Percentiles rank a stretch among this genome's conserved stretches.
These are phyloP conservation scores for Ecliptopera silaceata DNA, from an alignment of 2,888 invertebrate genomes.

Conservation along the genomic window DNA sequence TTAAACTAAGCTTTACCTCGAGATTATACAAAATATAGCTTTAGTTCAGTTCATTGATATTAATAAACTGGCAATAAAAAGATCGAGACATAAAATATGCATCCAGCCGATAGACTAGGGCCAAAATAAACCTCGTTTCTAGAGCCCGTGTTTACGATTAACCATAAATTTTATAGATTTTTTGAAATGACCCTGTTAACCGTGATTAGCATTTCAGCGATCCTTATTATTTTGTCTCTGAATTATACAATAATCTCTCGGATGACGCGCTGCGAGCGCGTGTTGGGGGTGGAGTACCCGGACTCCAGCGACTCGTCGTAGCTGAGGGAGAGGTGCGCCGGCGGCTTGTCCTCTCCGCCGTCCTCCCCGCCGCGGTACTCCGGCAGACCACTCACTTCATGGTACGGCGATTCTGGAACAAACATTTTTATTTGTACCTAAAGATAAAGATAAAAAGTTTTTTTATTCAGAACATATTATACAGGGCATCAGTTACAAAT, in stretches of 20 bases:
- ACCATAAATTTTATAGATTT: not conserved
- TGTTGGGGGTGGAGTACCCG: slow-evolving; percentile 97
- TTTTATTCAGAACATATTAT: too few species aligned
- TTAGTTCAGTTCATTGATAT: too few species aligned
- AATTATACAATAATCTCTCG: slow-evolving; percentile 95
- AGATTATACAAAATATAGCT: too few species aligned
- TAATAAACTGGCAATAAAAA: too few species aligned
- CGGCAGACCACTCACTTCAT: slow-evolving; percentile 95
- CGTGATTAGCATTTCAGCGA: slow-evolving; percentile 8
- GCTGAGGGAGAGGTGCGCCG: slow-evolving; percentile 91
- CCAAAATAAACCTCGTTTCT: not conserved
- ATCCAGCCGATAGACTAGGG: too few species aligned
- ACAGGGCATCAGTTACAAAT: too few species aligned
- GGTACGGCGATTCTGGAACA: slow-evolving; percentile 93
- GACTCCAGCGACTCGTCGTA: slow-evolving; percentile 97
- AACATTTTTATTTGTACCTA: not conserved
- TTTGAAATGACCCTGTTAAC: slow-evolving; percentile 6
- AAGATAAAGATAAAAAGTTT: too few species aligned
- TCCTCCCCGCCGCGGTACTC: slow-evolving; percentile 86
- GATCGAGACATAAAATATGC: too few species aligned
- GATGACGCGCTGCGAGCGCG: slow-evolving; percentile 95
- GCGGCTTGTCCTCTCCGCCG: slow-evolving; percentile 92
- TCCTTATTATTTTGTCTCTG: not conserved
- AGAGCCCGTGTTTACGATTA: not conserved
- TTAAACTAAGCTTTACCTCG: not conserved